Conservation (phyloP, 2,797 vertebrate genomes). For the Hirundo rustica region DNA sequence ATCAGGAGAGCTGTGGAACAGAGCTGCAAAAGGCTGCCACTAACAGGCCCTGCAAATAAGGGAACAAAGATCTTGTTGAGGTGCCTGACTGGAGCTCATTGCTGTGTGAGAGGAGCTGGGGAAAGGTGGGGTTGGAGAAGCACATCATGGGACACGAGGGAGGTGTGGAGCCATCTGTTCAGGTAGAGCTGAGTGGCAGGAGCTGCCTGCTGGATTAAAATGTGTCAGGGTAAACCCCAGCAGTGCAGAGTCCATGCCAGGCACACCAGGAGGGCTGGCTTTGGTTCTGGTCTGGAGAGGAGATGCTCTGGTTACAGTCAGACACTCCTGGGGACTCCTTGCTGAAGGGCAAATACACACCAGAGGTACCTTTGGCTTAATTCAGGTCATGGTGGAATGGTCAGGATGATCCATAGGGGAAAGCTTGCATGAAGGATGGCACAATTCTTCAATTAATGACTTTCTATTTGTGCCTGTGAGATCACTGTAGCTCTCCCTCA, state of each 20-base stretch:
- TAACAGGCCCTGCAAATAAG: neutral
- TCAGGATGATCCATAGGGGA: neutral
- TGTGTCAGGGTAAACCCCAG: neutral
- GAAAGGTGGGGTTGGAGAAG: neutral
- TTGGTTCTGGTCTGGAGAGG: neutral
- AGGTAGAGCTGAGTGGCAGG: neutral
- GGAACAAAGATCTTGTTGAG: neutral
- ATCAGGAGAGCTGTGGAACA: neutral
- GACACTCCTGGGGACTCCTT: neutral
- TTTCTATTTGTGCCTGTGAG: neutral
- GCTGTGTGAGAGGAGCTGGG: neutral
- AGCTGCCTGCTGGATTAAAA: neutral
- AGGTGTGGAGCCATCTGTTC: neutral
- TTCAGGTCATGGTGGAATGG: neutral
- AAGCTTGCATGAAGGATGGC: neutral
- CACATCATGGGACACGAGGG: neutral
- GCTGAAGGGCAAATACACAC: neutral
- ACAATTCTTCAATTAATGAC: neutral
- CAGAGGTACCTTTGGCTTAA: neutral
- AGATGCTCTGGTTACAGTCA: neutral
- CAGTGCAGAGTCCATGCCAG: neutral
- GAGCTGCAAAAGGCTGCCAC: neutral
- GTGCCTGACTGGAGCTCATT: neutral
- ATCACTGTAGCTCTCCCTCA: neutral
- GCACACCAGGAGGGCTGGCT: neutral